Conservation (phyloP, 2,888 invertebrate species). For the Pollenia angustigena region DNA sequence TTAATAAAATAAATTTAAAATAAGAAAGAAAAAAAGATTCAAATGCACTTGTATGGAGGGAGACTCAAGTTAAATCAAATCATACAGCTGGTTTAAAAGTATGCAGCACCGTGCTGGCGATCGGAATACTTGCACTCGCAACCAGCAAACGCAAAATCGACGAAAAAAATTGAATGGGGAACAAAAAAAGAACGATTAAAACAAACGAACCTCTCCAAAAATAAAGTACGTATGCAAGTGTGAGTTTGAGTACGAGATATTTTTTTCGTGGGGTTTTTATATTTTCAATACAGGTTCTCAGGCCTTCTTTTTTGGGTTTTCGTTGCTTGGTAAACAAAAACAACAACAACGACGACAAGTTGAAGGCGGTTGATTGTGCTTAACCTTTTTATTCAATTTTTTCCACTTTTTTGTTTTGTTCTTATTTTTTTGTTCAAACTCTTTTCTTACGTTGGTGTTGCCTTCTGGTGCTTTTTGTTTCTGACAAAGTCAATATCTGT, state of each 20-base stretch:
- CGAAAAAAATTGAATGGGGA: slow-evolving; percentile 17
- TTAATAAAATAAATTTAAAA: slow-evolving; percentile 52
- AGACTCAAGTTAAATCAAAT: slow-evolving; percentile 52
- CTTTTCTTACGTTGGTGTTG: slow-evolving; percentile 42
- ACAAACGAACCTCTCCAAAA: slow-evolving; percentile 40
- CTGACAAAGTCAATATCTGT: slow-evolving; percentile 59
- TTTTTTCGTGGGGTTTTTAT: slow-evolving; percentile 46
- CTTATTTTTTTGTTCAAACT: slow-evolving; percentile 36
- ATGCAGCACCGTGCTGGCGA: slow-evolving; percentile 11
- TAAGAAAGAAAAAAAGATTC: slow-evolving; percentile 21
- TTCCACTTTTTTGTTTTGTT: slow-evolving; percentile 19
- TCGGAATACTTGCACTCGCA: slow-evolving; percentile 30
- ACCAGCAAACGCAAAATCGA: slow-evolving; percentile 16
- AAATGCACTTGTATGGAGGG: slow-evolving; percentile 63
- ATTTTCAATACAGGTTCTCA: slow-evolving; percentile 69
- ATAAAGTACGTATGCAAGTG: slow-evolving; percentile 28
- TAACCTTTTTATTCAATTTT: slow-evolving; percentile 47
- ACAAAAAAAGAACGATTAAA: slow-evolving; percentile 37
- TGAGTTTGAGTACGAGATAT: slow-evolving; percentile 45
- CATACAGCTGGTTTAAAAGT: slow-evolving; percentile 59
- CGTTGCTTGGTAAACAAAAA: slow-evolving; percentile 16
- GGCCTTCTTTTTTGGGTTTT: slow-evolving; percentile 54
- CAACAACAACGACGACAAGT: slow-evolving; percentile 41
- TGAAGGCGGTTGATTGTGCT: slow-evolving; percentile 61
- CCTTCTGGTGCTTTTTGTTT: slow-evolving; percentile 39